These are phyloP conservation scores for Poecilia picta DNA, from an alignment of 2,797 vertebrate species.

Conservation along the genomic window DNA sequence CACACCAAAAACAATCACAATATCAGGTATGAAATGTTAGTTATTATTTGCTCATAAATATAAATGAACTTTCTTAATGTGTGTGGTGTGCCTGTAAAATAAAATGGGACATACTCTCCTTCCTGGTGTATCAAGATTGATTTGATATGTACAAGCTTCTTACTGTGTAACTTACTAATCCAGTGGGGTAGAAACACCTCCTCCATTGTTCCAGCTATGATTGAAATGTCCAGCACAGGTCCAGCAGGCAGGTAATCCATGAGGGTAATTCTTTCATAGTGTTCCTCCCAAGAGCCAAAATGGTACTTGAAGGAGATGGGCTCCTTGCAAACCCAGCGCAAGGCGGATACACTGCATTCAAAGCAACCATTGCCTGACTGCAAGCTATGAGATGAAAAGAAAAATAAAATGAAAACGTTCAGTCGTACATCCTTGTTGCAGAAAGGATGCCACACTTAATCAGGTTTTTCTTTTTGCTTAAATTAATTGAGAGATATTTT, in stretches of 20 bases:
- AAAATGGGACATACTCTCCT: no score
- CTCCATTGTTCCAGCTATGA: slow-evolving; percentile 39
- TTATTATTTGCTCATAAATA: no score
- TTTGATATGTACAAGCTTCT: no score
- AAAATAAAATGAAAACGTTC: background rate
- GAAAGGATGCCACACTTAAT: no score
- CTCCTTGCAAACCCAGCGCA: slow-evolving; percentile 46
- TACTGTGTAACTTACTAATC: slow-evolving; percentile 14
- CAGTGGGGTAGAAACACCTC: slow-evolving; percentile 53
- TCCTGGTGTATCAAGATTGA: no score
- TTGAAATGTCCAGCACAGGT: slow-evolving; percentile 52
- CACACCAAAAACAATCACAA: no score
- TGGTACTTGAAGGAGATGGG: slow-evolving; percentile 29
- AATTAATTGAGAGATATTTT: no score
- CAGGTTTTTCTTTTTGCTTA: no score
- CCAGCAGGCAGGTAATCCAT: slow-evolving; percentile 42
- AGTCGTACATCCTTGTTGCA: background rate
- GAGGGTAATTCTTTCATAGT: background rate
- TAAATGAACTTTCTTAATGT: no score
- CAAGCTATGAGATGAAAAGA: slow-evolving; percentile 15
- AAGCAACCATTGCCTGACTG: slow-evolving; percentile 33
- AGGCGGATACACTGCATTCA: slow-evolving; percentile 43
- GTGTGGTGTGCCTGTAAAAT: no score
- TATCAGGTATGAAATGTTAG: background rate
- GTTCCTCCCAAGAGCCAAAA: slow-evolving; percentile 45